Evolutionary conservation across 2,797 vertebrate species (phyloP).

Genomic region (Agapornis canus): DNA sequence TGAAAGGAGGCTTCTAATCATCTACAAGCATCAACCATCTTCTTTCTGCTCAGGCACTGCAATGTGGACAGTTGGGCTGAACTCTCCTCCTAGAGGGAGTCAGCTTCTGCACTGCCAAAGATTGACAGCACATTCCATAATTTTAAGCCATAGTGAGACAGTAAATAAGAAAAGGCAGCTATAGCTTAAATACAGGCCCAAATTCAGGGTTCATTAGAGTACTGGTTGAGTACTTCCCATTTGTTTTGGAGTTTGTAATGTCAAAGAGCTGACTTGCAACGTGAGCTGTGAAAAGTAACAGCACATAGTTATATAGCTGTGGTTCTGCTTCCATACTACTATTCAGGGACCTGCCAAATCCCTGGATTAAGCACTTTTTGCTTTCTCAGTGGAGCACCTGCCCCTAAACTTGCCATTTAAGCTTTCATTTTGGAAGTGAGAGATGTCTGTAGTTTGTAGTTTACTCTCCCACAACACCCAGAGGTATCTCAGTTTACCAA

Average conservation of each 20-base stretch:
- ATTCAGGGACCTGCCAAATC: neutral
- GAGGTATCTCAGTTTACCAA: neutral
- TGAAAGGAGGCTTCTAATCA: neutral
- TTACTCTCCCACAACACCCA: neutral
- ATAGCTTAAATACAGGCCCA: neutral
- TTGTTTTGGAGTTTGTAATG: neutral
- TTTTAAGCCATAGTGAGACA: neutral
- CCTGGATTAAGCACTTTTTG: neutral
- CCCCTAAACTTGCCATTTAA: neutral
- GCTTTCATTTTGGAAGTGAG: neutral
- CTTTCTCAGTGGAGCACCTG: slow-evolving; percentile 22
- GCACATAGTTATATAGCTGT: neutral
- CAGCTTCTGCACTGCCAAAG: neutral
- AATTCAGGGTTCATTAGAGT: neutral
- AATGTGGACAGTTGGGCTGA: neutral
- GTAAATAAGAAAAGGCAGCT: neutral
- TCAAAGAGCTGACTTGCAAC: fast-evolving
- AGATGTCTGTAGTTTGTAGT: neutral
- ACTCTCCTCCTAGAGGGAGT: neutral
- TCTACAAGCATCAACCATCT: neutral
- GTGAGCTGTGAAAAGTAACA: neutral
- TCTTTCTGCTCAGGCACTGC: neutral
- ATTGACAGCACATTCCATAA: neutral
- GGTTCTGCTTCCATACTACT: neutral
- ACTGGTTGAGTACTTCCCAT: neutral